These are phyloP conservation scores for Martes flavigula DNA, from an alignment of 2,797 vertebrate genomes.

Conservation along the genomic window DNA sequence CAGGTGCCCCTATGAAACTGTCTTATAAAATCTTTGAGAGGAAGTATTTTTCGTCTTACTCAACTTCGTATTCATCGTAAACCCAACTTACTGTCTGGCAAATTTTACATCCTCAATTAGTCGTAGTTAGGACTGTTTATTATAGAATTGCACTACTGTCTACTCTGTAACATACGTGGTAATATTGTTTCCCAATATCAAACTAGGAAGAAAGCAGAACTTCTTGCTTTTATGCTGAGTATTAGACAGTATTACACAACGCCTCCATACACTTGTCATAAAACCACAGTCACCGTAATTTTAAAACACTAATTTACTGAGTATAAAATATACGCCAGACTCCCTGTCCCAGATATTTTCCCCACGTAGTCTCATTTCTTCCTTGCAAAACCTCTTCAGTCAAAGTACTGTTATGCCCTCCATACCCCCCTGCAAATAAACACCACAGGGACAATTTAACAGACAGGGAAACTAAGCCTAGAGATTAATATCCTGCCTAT, in stretches of 20 bases:
- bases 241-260: not conserved
- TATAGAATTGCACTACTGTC: not conserved
- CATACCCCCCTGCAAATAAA: fast-evolving
- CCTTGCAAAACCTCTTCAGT: not conserved
- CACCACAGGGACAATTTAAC: not conserved
- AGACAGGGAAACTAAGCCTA: not conserved
- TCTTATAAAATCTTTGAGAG: not conserved
- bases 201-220: not conserved
- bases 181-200: not conserved
- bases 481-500: not conserved
- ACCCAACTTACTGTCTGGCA: not conserved
- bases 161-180: not conserved
- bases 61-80: not conserved
- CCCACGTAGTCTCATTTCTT: not conserved
- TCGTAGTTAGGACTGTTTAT: not conserved
- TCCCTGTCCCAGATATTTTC: not conserved
- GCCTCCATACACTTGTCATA: not conserved
- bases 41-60: not conserved
- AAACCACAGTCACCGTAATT: not conserved
- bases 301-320: not conserved
- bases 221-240: not conserved
- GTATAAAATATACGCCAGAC: not conserved
- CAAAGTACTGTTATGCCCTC: not conserved
- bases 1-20: not conserved
- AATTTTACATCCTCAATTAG: not conserved